phyloP scores from a whole-genome alignment of 2,888 invertebrate species.

The Xanthorhoe designata region DNA sequence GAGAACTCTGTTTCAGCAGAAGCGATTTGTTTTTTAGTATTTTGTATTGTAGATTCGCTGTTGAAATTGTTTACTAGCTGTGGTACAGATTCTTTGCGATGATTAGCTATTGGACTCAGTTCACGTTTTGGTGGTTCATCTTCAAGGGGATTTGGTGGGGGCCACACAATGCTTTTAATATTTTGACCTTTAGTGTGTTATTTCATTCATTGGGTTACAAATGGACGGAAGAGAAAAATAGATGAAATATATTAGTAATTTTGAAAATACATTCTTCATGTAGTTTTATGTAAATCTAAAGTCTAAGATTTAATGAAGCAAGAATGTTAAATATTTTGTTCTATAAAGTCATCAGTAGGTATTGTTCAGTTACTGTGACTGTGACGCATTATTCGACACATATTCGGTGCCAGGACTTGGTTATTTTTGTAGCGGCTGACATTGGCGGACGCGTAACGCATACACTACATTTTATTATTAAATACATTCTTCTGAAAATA shows the following conservation, averaged over 20 bases:
- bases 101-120: conserved; percentile 46
- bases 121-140: conserved; percentile 69
- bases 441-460: conserved; percentile 71
- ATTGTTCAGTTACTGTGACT: conserved; percentile 55
- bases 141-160: conserved; percentile 78
- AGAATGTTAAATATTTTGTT: conserved; percentile 59
- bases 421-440: conserved; percentile 67
- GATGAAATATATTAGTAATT: conserved; percentile 76
- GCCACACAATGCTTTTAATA: conserved; percentile 84
- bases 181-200: conserved; percentile 76
- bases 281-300: conserved; percentile 43
- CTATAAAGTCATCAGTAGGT: conserved; percentile 46
- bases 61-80: conserved; percentile 46
- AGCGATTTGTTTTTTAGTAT: conserved; percentile 55
- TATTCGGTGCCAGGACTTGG: conserved; percentile 66
- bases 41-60: conserved; percentile 50
- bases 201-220: conserved; percentile 50
- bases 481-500: conserved; percentile 57
- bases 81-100: conserved; percentile 51
- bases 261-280: conserved; percentile 58
- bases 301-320: conserved; percentile 58
- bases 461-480: conserved; percentile 59
- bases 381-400: conserved; percentile 58
- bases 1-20: conserved; percentile 59
- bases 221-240: conserved; percentile 65